These are phyloP conservation scores for Tetramorium parvispinum DNA, from an alignment of 1,140 invertebrate species.

Conservation along the genomic window DNA sequence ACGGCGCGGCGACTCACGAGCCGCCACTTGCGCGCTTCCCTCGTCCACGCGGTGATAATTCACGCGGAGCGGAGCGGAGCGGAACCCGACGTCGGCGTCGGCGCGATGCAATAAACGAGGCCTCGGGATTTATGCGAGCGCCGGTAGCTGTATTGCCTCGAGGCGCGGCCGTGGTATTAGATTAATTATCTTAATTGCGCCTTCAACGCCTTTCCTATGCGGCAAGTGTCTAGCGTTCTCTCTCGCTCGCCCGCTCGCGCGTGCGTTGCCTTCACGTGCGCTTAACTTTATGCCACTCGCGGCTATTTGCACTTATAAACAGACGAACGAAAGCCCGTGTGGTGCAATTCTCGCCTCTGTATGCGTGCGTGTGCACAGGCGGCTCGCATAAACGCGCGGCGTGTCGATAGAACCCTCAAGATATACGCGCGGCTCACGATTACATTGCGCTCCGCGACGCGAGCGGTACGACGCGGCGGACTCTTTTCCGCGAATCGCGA, in stretches of 20 bases:
- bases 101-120: constrained; percentile 62
- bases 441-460: constrained; percentile 39
- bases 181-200: constrained; percentile 84
- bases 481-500: constrained; percentile 31
- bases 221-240: constrained; percentile 29
- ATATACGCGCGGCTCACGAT: constrained; percentile 43
- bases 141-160: constrained; percentile 52
- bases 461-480: constrained; percentile 18
- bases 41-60: constrained; percentile 67
- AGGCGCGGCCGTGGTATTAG: constrained; percentile 73
- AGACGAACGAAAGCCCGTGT: constrained; percentile 19
- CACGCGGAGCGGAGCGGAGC: constrained; percentile 38
- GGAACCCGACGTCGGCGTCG: neutral
- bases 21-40: neutral
- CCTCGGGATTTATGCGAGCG: constrained; percentile 57
- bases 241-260: constrained; percentile 4
- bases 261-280: constrained; percentile 35
- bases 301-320: constrained; percentile 58
- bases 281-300: constrained; percentile 52
- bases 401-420: constrained; percentile 45
- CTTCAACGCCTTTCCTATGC: constrained; percentile 77
- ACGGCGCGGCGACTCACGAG: neutral
- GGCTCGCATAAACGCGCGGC: constrained; percentile 43
- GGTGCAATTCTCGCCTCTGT: constrained; percentile 18
- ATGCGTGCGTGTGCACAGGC: neutral